Conservation (phyloP, 1,140 invertebrate species). For the Uloborus diversus region DNA sequence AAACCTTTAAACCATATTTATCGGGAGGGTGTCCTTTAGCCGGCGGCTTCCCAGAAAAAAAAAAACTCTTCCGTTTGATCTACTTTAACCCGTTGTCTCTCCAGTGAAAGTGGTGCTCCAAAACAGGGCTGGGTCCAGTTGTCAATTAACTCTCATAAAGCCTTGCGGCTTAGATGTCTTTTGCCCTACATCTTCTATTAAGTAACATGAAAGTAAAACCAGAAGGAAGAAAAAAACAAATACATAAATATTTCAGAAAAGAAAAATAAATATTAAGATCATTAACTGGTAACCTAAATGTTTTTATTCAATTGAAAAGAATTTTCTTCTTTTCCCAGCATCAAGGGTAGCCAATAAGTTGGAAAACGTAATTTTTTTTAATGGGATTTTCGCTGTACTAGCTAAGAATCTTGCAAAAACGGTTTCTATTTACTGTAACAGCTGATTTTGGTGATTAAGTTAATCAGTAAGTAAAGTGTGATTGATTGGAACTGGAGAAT, state of each 20-base stretch:
- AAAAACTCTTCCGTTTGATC: slow-evolving; percentile 35
- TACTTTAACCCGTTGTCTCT: neutral
- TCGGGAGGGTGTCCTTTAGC: slow-evolving; percentile 35
- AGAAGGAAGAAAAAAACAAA: neutral
- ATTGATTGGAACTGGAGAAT: too few relatives aligned
- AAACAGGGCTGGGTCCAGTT: slow-evolving; percentile 26
- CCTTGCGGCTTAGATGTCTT: slow-evolving; percentile 8
- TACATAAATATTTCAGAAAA: neutral
- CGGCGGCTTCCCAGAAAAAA: neutral
- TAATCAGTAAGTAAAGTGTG: too few relatives aligned
- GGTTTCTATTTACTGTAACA: too few relatives aligned
- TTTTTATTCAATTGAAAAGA: slow-evolving; percentile 13
- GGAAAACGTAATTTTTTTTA: too few relatives aligned
- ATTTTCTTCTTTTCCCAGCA: neutral
- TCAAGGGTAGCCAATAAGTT: neutral
- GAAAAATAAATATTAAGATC: slow-evolving; percentile 7
- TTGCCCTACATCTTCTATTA: slow-evolving; percentile 37
- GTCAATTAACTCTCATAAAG: slow-evolving; percentile 15
- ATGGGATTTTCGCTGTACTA: too few relatives aligned
- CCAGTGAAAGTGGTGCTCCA: slow-evolving; percentile 11
- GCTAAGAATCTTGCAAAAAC: too few relatives aligned
- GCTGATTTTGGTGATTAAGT: too few relatives aligned
- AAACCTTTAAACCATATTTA: slow-evolving; percentile 21
- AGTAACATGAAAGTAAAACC: slow-evolving; percentile 2
- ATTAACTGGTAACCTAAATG: slow-evolving; percentile 39